Evolutionary conservation across 30 jellyfish, hydroid and myxozoan genomes (phyloP), one percentile per base, ranked within the genome.

Genomic region (Rhopilema esculentum): DNA sequence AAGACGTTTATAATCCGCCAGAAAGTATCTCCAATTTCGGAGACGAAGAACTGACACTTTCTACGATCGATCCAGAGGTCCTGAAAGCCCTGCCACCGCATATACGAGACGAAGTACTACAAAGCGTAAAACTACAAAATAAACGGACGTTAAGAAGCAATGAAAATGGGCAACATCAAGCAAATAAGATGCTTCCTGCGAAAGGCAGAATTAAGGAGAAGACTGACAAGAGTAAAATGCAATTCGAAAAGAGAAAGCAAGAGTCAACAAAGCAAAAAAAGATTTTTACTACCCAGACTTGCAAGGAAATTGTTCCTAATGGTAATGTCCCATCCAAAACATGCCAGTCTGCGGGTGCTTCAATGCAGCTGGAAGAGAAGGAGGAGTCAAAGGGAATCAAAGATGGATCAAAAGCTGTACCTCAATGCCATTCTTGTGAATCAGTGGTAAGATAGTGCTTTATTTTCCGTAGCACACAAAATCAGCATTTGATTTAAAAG

Each of bases 1-100:
- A 15, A 16, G 7, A 18, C 72, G 1, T 62, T 12, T 20, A 0
- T 6, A 16, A 0, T 8, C 21, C 24, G 8, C 16, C 0, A 26
- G 4, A 8, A 62, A 28, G 28, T 62, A 12, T 62, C 26, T 20
- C 21, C 21, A 62, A 20, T 26, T 16, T 20, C 1, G 27, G 63
- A 0, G 91, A 72, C 17, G 75, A 67, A 8, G 1, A 65, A 27
- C 40, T 90, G 22, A 74, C 94, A 20, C 85, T 86, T 67, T 82
- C 98, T 22, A 93, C 79, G 72, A 27, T 93, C 22, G 97, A 87
- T 82, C 93, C 92, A 25, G 87, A 73, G 27, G 97, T 93, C 8
- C 27, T 93, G 77, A 82, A 70, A 1, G 97, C 91, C 21, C 79
- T 93, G 22, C 98, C 98, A 0, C 73, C 61, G 69, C 76, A 83